Evolutionary conservation across 2,113 vertebrate genomes (phyloP), one percentile per base, ranked within the genome.

Genomic region (Petaurus breviceps): DNA sequence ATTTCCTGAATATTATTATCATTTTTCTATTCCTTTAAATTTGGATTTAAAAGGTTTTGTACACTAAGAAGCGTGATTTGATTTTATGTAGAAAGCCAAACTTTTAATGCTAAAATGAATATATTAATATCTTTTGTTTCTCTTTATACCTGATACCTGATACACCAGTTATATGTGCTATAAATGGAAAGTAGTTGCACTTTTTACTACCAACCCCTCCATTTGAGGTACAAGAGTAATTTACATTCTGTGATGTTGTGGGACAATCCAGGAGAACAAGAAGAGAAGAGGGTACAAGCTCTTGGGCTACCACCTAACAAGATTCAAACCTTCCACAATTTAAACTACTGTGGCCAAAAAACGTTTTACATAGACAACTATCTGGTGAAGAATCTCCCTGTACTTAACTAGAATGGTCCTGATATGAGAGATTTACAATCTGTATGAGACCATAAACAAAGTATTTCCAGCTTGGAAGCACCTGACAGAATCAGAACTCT

Each of bases 41-140:
- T 14, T 77, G 14, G 16, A n/a, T 7, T n/a, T n/a, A 68, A 68
- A 37, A 68, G 8, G 37, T 68, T 68, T 68, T 37, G 3, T n/a
- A 68, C 12, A 68, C n/a, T 68, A 14, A 68, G 31, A 68, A 68
- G n/a, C 37, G 31, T 68, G 61, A 68, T 68, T n/a, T 68, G 14
- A n/a, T n/a, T 68, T n/a, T 68, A n/a, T 68, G 31, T n/a, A n/a
- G 14, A 68, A 4, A 37, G 11, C 12, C 31, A 68, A 68, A n/a
- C 37, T 51, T 93, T 31, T 68, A 91, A 95, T 46, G 19, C 90
- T 61, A 93, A 94, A 95, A 92, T 43, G 54, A 24, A 92, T 92
- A 28, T 89, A 55, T 47, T 37, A 92, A 57, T 51, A 14, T 46
- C 19, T 43, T 47, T 26, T 49, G 94, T 46, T 93, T 91, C 31